These are phyloP conservation scores for Thecophora atra DNA, from an alignment of 2,888 invertebrate species.

Conservation along the genomic window DNA sequence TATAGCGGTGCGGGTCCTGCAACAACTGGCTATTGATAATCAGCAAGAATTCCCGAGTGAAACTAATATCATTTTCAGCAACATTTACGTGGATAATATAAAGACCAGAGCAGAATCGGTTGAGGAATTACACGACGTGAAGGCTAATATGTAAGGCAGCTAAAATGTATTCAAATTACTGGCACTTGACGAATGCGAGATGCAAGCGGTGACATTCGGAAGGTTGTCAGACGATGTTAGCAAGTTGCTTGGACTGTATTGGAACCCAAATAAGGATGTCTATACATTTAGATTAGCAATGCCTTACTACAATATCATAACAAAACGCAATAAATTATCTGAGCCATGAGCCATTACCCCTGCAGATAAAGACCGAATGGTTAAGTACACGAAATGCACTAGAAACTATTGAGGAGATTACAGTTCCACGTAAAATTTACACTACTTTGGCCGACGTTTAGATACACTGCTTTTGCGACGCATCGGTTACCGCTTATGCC, in stretches of 20 bases:
- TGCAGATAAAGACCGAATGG: constrained; percentile 3
- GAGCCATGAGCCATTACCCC: not conserved
- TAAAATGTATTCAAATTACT: constrained; percentile 4
- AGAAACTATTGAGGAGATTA: not conserved
- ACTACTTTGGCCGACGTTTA: not conserved
- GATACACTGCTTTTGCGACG: constrained; percentile 9
- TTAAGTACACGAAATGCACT: not conserved
- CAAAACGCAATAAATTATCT: too few relatives aligned
- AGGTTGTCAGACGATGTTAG: too few relatives aligned
- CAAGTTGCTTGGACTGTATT: too few relatives aligned
- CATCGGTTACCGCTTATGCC: constrained; percentile 7
- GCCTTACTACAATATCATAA: too few relatives aligned
- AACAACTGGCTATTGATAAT: constrained; percentile 18
- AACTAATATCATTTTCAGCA: not conserved
- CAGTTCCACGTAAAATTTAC: not conserved
- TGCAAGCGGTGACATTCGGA: not conserved
- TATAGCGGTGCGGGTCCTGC: constrained; percentile 6
- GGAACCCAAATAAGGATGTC: too few relatives aligned
- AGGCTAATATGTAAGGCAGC: not conserved
- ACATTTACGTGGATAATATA: constrained; percentile 18
- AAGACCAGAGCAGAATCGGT: not conserved
- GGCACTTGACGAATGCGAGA: not conserved
- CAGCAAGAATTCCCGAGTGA: not conserved
- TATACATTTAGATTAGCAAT: too few relatives aligned
- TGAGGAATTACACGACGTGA: not conserved